phyloP scores from a whole-genome alignment of 2,888 invertebrate species.

The Pseudoips prasinana region DNA sequence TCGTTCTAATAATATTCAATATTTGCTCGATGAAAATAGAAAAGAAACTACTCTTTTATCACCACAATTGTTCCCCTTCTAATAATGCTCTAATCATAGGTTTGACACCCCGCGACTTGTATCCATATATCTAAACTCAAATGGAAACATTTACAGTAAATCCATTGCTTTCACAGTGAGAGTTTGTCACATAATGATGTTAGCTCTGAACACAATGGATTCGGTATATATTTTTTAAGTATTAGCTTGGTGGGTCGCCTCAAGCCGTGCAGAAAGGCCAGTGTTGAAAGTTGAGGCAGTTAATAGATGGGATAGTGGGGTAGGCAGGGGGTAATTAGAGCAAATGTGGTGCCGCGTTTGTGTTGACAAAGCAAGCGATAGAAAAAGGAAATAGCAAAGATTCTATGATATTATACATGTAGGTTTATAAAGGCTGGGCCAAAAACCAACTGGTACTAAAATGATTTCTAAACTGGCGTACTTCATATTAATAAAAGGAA shows the following conservation, averaged over 20 bases:
- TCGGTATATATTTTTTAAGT: slow-evolving; percentile 5
- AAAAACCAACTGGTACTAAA: too few species aligned
- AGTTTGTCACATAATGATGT: neutral
- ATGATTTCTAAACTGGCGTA: too few species aligned
- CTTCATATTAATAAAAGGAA: too few species aligned
- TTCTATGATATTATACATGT: too few species aligned
- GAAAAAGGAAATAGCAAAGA: too few species aligned
- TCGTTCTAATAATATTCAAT: too few species aligned
- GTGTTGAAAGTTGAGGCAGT: slow-evolving; percentile 54
- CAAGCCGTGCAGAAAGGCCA: slow-evolving; percentile 41
- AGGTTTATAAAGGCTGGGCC: too few species aligned
- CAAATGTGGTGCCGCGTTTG: slow-evolving; percentile 69
- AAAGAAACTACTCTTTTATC: too few species aligned
- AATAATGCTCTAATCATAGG: slow-evolving; percentile 76
- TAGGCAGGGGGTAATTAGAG: slow-evolving; percentile 68
- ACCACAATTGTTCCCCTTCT: slow-evolving; percentile 63
- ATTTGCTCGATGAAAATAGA: too few species aligned
- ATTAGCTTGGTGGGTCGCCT: slow-evolving; percentile 21
- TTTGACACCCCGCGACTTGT: slow-evolving; percentile 60
- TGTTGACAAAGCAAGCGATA: slow-evolving; percentile 52
- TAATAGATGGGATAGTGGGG: slow-evolving; percentile 68
- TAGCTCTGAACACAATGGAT: slow-evolving; percentile 34
- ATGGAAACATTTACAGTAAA: slow-evolving; percentile 2
- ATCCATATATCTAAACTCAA: slow-evolving; percentile 9
- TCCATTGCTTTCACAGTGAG: slow-evolving; percentile 35